phyloP scores from a whole-genome alignment of 2,113 vertebrate species.

The Petrocephalus microphthalmus region DNA sequence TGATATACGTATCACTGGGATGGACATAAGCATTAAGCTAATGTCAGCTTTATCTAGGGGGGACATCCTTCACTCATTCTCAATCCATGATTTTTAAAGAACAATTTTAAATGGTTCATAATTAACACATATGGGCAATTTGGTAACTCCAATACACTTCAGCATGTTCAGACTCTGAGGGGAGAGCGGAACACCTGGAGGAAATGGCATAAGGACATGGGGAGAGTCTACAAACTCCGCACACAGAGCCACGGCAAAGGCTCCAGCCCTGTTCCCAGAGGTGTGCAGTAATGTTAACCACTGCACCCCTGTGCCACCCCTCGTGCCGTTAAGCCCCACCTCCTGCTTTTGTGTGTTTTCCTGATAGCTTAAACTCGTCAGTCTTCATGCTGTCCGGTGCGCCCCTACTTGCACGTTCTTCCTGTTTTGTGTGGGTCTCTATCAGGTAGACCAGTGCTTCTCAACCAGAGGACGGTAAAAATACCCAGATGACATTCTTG shows the following conservation, averaged over 20 bases:
- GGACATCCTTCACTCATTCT: not conserved
- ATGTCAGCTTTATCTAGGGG: not conserved
- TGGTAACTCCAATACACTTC: too few species aligned
- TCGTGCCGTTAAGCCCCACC: slow-evolving; percentile 19
- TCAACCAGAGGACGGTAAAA: not conserved
- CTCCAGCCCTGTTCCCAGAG: too few species aligned
- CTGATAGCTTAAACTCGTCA: too few species aligned
- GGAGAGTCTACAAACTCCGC: too few species aligned
- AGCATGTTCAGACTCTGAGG: too few species aligned
- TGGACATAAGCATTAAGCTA: not conserved
- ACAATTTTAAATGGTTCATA: not conserved
- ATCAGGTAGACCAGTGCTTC: not conserved
- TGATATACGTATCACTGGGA: not conserved
- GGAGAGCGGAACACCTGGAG: too few species aligned
- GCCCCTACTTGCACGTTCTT: not conserved
- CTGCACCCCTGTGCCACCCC: not conserved
- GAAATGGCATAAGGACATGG: too few species aligned
- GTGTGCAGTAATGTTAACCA: too few species aligned
- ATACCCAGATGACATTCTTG: not conserved
- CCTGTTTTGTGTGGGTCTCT: not conserved
- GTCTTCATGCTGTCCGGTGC: not conserved
- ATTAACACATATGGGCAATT: too few species aligned
- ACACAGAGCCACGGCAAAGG: too few species aligned
- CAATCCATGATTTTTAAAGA: not conserved
- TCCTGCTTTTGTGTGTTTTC: not conserved